These are phyloP conservation scores for Crossocerus cetratus DNA, from an alignment of 2,888 invertebrate species.

Conservation along the genomic window DNA sequence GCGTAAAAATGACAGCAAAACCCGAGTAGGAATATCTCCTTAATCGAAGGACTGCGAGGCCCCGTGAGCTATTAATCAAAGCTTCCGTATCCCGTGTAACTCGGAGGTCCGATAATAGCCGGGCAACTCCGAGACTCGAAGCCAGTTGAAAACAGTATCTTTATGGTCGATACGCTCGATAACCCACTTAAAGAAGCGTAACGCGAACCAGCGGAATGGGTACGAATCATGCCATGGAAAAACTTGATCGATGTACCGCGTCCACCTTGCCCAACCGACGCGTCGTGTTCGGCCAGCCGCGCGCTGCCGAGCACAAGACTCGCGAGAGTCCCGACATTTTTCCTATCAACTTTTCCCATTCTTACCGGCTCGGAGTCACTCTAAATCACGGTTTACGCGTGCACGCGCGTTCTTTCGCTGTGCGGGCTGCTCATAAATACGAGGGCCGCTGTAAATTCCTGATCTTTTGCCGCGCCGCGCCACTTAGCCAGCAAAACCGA, in stretches of 20 bases:
- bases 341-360: neutral
- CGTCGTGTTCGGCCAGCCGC: neutral
- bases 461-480: too few relatives aligned
- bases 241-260: constrained; percentile 30
- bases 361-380: too few relatives aligned
- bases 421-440: too few relatives aligned
- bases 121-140: constrained; percentile 18
- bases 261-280: neutral
- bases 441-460: too few relatives aligned
- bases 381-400: too few relatives aligned
- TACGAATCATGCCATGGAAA: constrained; percentile 35
- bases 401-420: too few relatives aligned
- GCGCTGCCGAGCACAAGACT: neutral
- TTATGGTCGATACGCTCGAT: constrained; percentile 52
- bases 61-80: too few relatives aligned
- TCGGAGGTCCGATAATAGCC: constrained; percentile 14
- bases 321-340: neutral
- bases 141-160: constrained; percentile 44
- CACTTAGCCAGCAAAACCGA: too few relatives aligned
- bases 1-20: too few relatives aligned
- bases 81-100: too few relatives aligned
- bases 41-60: too few relatives aligned
- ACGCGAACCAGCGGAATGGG: constrained; percentile 45
- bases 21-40: too few relatives aligned
- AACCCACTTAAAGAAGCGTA: constrained; percentile 55